phyloP scores from a whole-genome alignment of 2,797 vertebrate genomes.

The Coranthus polyacanthus region DNA sequence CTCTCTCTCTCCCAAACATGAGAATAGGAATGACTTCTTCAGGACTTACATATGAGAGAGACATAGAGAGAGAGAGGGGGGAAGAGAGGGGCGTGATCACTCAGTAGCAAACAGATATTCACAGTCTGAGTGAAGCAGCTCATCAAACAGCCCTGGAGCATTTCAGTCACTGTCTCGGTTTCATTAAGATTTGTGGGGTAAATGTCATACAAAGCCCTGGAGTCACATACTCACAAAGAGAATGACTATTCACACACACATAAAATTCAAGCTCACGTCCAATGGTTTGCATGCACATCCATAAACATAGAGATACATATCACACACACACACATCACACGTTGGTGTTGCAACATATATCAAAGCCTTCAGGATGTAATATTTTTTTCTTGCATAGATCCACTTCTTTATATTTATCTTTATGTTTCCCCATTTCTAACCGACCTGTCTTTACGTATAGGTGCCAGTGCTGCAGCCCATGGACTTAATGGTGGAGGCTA shows the following conservation, averaged over 20 bases:
- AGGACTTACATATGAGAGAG: constrained; percentile 21
- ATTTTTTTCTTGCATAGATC: not conserved
- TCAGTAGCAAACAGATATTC: constrained; percentile 56
- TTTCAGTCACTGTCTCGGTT: constrained; percentile 51
- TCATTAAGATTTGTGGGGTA: constrained; percentile 68
- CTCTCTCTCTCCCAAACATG: constrained; percentile 33
- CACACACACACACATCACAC: constrained; percentile 17
- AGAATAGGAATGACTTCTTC: constrained; percentile 36
- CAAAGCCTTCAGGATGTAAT: constrained; percentile 3
- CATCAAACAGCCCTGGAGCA: constrained; percentile 65
- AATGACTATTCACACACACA: constrained; percentile 12
- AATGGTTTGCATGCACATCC: not conserved
- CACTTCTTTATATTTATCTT: constrained; percentile 3
- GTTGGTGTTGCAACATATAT: not conserved
- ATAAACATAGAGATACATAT: constrained; percentile 38
- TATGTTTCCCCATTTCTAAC: not conserved
- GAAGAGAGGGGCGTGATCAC: constrained; percentile 18
- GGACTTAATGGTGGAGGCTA: constrained; percentile 98
- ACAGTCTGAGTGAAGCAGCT: constrained; percentile 52
- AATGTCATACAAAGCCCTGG: constrained; percentile 70
- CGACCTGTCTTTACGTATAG: constrained; percentile 70
- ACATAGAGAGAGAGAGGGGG: not conserved
- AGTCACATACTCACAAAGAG: constrained; percentile 34
- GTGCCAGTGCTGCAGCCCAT: constrained; percentile 95
- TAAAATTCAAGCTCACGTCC: constrained; percentile 7